A percentile compares a stretch with the other conserved stretches of the same genome.
These are phyloP conservation scores for Rana temporaria DNA, from an alignment of 2,113 vertebrate species.

Conservation along the genomic window DNA sequence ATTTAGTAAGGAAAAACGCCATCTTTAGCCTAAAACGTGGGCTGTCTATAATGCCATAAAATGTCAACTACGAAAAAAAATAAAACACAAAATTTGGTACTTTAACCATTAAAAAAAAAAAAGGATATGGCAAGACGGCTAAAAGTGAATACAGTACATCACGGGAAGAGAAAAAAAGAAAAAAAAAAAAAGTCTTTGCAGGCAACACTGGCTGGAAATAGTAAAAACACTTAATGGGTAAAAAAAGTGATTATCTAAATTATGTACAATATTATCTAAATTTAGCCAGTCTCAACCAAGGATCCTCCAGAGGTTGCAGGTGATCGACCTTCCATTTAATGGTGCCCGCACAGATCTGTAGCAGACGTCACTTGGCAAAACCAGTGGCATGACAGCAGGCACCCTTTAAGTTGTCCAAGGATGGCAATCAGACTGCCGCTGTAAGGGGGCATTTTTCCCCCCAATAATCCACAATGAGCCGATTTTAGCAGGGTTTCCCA, in stretches of 20 bases:
- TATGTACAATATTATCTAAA: constrained; percentile 75
- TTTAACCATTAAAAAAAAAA: constrained; percentile 69
- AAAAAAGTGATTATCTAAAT: constrained; percentile 76
- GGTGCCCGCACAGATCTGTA: too few species aligned
- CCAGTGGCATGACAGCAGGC: too few species aligned
- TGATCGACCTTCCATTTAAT: too few species aligned
- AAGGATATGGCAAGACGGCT: constrained; percentile 71
- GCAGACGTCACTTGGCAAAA: too few species aligned
- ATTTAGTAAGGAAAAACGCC: constrained; percentile 20
- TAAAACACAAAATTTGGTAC: constrained; percentile 63
- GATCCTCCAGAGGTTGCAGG: too few species aligned
- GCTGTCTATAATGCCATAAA: constrained; percentile 59
- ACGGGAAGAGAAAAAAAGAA: constrained; percentile 69
- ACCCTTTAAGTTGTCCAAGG: too few species aligned
- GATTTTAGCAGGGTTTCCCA: too few species aligned
- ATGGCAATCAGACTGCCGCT: too few species aligned
- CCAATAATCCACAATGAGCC: too few species aligned
- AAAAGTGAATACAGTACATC: constrained; percentile 74
- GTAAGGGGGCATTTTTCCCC: too few species aligned
- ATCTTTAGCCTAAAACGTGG: constrained; percentile 54
- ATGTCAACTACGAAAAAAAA: constrained; percentile 54
- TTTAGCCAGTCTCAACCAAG: neutral
- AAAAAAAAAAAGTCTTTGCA: constrained; percentile 72
- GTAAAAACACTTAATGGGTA: constrained; percentile 74
- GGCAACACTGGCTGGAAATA: constrained; percentile 77